Evolutionary conservation across 2,797 vertebrate species (phyloP), one percentile per base, ranked within the genome.

Genomic region (Calcarius lapponicus): DNA sequence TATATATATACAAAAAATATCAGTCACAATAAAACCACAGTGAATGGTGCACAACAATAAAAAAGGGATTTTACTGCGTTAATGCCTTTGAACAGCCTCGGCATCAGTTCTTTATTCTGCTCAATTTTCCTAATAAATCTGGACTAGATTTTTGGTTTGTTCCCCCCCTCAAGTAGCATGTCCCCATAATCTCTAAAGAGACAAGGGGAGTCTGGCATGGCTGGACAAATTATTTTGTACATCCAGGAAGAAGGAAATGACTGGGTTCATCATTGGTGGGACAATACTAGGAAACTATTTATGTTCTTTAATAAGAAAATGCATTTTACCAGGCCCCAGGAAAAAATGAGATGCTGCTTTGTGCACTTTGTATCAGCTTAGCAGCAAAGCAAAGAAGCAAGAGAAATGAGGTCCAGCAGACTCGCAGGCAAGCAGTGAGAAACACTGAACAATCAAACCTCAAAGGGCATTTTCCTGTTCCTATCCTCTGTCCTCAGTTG

Each of bases 281-380:
- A 96, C 88, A 94, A 94, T 94, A 92, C 60, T 38, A 92, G 92
- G 88, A 95, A 96, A 66, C 42, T 74, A 66, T 74, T 88, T 90
- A 66, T 61, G n/a, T 70, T 93, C 67, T 85, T 92, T 83, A 85
- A 47, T 40, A 90, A 69, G 43, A 88, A 87, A 60, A 84, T 66
- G 7, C 32, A 13, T 54, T 95, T 90, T 81, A 58, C 56, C 56
- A 86, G 83, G 43, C 47, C 22, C 7, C 36, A 60, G 66, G 28
- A 79, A 91, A 80, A 80, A 90, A 72, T 12, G 13, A 53, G 21
- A 14, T 64, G 40, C 51, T 84, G 21, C 36, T 75, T 73, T 84
- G 26, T 79, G 28, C 11, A 7, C 12, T 90, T 73, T 29, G 6
- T 64, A 61, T 64, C 45, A 64, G 56, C 34, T 36, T 58, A 82